Percentiles rank a stretch among this genome's conserved stretches.
Evolutionary conservation across 2,888 invertebrate genomes (phyloP).

Genomic region (Anodontia alba): DNA sequence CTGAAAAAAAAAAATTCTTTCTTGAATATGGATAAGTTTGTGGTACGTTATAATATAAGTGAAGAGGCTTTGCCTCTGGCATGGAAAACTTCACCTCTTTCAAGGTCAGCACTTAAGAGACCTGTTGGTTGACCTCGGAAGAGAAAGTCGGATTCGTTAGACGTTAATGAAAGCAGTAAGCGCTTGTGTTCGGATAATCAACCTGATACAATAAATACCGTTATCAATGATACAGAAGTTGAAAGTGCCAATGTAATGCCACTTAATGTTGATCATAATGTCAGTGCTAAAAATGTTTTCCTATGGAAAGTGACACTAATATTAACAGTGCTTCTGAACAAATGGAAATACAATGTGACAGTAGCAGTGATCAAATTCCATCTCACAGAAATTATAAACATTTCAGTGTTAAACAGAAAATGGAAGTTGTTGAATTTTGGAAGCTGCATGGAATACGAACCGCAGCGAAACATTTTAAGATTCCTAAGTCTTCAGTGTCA

Average conservation of each 20-base stretch:
- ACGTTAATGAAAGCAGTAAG: not conserved
- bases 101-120: slow-evolving; percentile 20
- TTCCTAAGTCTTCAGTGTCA: slow-evolving; percentile 8
- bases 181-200: not conserved
- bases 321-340: not conserved
- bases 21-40: too few relatives aligned
- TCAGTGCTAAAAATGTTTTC: too few relatives aligned
- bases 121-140: slow-evolving; percentile 31
- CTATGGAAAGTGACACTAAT: too few relatives aligned
- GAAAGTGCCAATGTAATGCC: too few relatives aligned
- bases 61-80: not conserved
- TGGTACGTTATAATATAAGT: not conserved
- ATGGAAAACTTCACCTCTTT: slow-evolving; percentile 28
- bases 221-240: too few relatives aligned
- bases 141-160: not conserved
- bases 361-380: not conserved
- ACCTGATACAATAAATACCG: too few relatives aligned
- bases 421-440: slow-evolving; percentile 8
- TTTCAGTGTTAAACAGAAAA: too few relatives aligned
- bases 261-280: too few relatives aligned
- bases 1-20: too few relatives aligned
- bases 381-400: not conserved
- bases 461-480: slow-evolving; percentile 7
- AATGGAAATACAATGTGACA: not conserved
- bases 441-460: slow-evolving; percentile 12